Base-by-base conservation (phyloP, 2,888 invertebrate species). In the Cephus runcator region DNA sequence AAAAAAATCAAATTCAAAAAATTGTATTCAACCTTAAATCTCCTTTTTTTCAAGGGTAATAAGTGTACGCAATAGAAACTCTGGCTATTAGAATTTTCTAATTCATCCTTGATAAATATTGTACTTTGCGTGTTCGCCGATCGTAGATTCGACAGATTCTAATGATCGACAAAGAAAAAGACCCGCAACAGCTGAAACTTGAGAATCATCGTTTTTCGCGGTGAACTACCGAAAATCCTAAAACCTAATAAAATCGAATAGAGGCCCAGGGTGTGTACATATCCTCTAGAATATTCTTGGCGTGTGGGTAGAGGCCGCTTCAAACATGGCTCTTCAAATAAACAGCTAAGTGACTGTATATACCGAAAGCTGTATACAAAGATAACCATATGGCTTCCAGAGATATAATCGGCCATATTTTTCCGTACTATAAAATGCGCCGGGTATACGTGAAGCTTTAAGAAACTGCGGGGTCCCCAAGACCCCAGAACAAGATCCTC, bases 241-340 rank as follows among this genome's bases (percentile, higher is more conserved):
- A 90, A 89, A 90, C 84, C 90, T 88, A 91, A 91, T 91, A 91
- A 91, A 91, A 91, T 91, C 90, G 87, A 91, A 91, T 91, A 90
- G 88, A 90, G 82, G 82, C 82, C 82, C 82, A 77, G 84, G 82
- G 83, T 87, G 84, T 90, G 85, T 89, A 90, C 86, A 87, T 83
- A 87, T 85, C 82, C 80, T 77, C 81, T 83, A 85, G 86, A 88
- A 89, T 88, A 90, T 90, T 89, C 88, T 88, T 86, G 83, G 87
- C 86, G 84, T 89, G 87, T 86, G 85, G 87, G 86, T 85, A 84
- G 83, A 85, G 83, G 85, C 84, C 84, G 86, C 84, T 87, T 88
- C 84, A 84, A 87, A 87, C 86, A 88, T 86, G 87, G 84, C 83
- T 87, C 85, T 85, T 86, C 88, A 91, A 91, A 91, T 90, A 91